Base-by-base conservation (phyloP, 2,888 invertebrate species). In the Cantharis flavilabris region DNA sequence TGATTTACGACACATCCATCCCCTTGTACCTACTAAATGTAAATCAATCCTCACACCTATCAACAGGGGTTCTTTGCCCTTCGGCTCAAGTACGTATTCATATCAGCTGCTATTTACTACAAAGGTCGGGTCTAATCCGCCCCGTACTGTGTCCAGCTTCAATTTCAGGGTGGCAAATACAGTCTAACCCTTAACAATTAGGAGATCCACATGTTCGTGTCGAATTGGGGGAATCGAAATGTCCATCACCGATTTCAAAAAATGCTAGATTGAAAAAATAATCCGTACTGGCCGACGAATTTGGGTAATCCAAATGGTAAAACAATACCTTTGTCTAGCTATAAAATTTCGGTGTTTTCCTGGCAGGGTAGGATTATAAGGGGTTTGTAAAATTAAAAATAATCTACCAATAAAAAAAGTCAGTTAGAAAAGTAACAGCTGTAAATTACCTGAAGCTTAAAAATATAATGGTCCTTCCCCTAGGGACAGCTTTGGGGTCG, bases 81-180 rank as follows among this genome's bases (percentile, higher is more conserved):
- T 76, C 79, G 78, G 76, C 79, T 83, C 83, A 82, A 83, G 83
- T 81, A 81, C 79, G 80, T 83, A 84, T 84, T 84, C 84, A 84
- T 84, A 84, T 84, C 84, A 83, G 84, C 83, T 84, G 82, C 83
- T 84, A 83, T 84, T 83, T 83, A 84, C 69, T 82, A 80, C 79
- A 64, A 76, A 81, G 83, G 83, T 79, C 73, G 79, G 72, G 74
- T 80, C 80, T 84, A 82, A 82, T 83, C 81, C 82, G 77, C 82
- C 82, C 84, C 84, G 79, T 76, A 82, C 82, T 80, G 84, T 76
- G 81, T 81, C 84, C 81, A 82, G 82, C 84, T 86, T 84, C 84
- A 85, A 85, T 85, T 84, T 83, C 79, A 79, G 85, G 84, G 84
- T 84, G 83, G 82, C 81, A 83, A 84, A 83, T 83, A 81, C 81